Conservation (phyloP, 2,797 vertebrate genomes). For the Lutra lutra region DNA sequence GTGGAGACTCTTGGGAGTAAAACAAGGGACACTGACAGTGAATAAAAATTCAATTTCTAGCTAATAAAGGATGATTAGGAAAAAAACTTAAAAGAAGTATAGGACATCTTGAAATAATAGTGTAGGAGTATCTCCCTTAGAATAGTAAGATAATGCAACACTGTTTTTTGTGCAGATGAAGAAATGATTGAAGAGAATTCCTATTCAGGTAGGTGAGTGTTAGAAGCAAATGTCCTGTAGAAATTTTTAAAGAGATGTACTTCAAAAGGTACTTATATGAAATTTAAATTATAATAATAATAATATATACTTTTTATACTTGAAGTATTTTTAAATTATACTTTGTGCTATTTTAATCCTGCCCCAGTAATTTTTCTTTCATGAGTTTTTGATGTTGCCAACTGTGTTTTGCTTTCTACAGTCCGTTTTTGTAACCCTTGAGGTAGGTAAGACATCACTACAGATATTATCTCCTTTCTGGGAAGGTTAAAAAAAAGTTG, state of each 20-base stretch:
- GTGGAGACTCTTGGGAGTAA: not conserved
- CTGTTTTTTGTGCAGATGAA: not conserved
- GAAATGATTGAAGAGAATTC: not conserved
- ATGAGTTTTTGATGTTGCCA: not conserved
- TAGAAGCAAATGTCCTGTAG: not conserved
- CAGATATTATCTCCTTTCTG: not conserved
- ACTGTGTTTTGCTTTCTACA: not conserved
- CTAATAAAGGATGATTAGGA: not conserved
- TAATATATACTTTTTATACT: not conserved
- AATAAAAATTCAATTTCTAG: not conserved
- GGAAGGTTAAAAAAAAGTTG: not conserved
- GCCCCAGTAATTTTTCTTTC: not conserved
- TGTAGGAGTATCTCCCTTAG: not conserved
- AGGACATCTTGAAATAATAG: not conserved
- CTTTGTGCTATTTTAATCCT: not conserved
- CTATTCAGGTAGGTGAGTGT: not conserved
- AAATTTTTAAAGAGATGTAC: not conserved
- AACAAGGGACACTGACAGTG: not conserved
- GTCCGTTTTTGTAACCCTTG: not conserved
- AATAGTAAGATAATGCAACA: not conserved
- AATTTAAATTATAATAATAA: not conserved
- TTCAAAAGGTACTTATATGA: not conserved
- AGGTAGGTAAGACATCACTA: not conserved
- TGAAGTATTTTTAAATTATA: not conserved
- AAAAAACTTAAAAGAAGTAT: not conserved